These are phyloP conservation scores for Drosophila prolongata DNA, from an alignment of 2,888 invertebrate genomes.

Conservation along the genomic window DNA sequence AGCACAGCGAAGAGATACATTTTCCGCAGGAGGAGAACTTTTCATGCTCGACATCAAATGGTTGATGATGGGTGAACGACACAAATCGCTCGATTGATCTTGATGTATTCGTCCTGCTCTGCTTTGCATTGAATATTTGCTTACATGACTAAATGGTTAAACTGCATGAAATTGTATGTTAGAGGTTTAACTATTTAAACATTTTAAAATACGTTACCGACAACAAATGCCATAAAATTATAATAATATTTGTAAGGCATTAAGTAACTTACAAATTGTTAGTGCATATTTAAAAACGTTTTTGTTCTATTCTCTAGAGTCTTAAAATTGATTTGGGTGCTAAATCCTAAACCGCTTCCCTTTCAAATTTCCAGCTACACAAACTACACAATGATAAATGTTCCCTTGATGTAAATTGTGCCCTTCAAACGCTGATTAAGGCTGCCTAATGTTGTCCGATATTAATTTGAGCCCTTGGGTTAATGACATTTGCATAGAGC, in stretches of 20 bases:
- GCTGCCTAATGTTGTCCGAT: constrained; percentile 5
- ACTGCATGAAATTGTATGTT: background rate
- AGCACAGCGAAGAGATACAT: constrained; percentile 23
- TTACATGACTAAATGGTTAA: background rate
- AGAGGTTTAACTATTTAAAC: background rate
- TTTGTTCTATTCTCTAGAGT: no score
- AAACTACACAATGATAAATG: background rate
- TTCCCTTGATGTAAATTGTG: background rate
- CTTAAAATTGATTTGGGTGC: background rate
- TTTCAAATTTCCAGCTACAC: no score
- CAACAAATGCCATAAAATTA: no score
- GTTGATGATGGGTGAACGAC: constrained; percentile 25
- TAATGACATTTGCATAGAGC: constrained; percentile 40
- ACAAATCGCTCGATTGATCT: constrained; percentile 27
- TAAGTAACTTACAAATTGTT: no score
- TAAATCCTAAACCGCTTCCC: background rate
- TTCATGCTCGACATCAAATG: constrained; percentile 24
- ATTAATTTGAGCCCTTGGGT: constrained; percentile 38
- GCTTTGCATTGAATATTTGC: background rate
- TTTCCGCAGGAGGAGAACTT: constrained; percentile 8
- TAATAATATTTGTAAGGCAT: no score
- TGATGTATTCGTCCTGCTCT: background rate
- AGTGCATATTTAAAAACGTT: no score
- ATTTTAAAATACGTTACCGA: no score
- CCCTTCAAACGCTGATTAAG: constrained; percentile 30